Evolutionary conservation across 2,797 vertebrate species (phyloP), one percentile per base, ranked within the genome.

Genomic region (Cetoscarus ocellatus): DNA sequence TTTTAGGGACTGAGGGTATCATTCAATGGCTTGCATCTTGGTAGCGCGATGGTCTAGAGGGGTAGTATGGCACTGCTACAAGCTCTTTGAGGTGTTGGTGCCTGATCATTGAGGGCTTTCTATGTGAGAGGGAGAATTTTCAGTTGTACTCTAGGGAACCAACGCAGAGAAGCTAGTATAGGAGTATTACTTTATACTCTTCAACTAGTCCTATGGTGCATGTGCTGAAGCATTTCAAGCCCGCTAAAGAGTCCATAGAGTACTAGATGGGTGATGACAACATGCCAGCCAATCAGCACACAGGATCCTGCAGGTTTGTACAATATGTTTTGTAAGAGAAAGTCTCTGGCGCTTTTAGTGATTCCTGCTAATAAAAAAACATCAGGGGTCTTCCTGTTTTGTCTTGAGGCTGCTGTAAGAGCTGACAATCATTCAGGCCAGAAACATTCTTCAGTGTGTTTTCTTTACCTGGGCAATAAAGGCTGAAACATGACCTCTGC

Each of bases 331-430:
- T 85, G 85, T 83, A 83, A 82, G 63, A 82, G 27, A 82, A 40
- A 42, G 62, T 73, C 71, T 68, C 49, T 70, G 48, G 77, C 77
- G 56, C 80, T 70, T 84, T 84, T 84, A 80, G 79, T 86, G 82
- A 90, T 91, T 91, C 80, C 82, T 86, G 79, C 75, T 90, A 88
- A 91, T 90, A 90, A 88, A 90, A 91, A 77, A 52, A 3, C 65
- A 73, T 63, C 81, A 83, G 89, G 86, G 77, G 85, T 38, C 81
- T 91, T 93, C 88, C 88, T 92, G 85, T 92, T 92, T 90, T 89
- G 88, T 89, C 88, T 93, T 85, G 71, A 63, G 27, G 17, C 66
- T 53, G 61, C 82, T 71, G 70, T 72, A 71, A 73, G 78, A 75
- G 65, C 77, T 72, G 79, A 90, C 74, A 69, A 80, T 89, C 82